phyloP scores from a whole-genome alignment of 2,797 vertebrate species.

The Falco columbarius region DNA sequence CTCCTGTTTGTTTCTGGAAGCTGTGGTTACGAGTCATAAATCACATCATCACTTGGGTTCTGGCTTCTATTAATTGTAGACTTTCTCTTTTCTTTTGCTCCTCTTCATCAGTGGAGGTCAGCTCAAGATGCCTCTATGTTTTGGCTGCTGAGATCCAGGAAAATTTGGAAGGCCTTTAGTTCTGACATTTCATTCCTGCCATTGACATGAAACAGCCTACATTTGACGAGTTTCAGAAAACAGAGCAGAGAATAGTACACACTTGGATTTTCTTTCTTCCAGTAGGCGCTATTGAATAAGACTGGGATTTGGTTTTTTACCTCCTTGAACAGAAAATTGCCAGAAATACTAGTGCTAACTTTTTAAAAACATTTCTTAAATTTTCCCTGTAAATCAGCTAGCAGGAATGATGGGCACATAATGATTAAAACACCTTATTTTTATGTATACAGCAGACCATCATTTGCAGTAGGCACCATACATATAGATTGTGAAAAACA shows the following conservation, averaged over 20 bases:
- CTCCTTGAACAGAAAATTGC: conserved; percentile 16
- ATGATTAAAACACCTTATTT: conserved; percentile 64
- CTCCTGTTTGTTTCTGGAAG: conserved; percentile 10
- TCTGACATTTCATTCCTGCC: conserved; percentile 43
- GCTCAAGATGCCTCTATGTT: neutral
- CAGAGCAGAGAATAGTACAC: conserved; percentile 7
- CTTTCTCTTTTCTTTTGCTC: neutral
- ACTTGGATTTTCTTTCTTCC: conserved; percentile 23
- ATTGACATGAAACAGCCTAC: conserved; percentile 17
- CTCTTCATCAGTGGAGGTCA: neutral
- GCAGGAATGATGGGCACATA: conserved; percentile 36
- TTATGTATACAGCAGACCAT: conserved; percentile 61
- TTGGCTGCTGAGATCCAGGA: neutral
- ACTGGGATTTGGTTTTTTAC: neutral
- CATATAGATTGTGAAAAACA: conserved; percentile 63
- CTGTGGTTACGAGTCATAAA: neutral
- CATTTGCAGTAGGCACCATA: conserved; percentile 26
- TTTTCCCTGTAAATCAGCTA: conserved; percentile 21
- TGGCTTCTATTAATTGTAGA: neutral
- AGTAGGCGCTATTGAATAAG: neutral
- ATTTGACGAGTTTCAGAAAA: conserved; percentile 16
- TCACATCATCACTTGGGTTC: neutral
- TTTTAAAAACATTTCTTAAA: neutral
- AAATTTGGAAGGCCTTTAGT: conserved; percentile 21
- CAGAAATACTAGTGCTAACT: neutral